phyloP scores from a whole-genome alignment of 92 coral and sea anemone species.

The Porites divaricata region DNA sequence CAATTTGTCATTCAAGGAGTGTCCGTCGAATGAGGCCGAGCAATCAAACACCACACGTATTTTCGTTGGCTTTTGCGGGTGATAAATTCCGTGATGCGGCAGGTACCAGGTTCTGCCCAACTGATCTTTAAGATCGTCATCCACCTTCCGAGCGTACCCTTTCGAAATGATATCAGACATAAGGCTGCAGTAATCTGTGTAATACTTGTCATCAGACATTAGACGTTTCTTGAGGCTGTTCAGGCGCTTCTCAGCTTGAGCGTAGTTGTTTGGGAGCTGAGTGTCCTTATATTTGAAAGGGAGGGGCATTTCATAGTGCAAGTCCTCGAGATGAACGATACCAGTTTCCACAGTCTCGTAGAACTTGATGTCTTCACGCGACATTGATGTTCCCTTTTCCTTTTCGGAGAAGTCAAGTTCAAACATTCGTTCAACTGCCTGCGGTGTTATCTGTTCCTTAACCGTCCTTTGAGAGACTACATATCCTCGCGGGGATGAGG shows the following conservation, averaged over 20 bases:
- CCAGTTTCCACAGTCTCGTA: slow-evolving; percentile 53
- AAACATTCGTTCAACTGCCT: slow-evolving; percentile 16
- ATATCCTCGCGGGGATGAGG: slow-evolving; percentile 30
- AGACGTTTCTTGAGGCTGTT: slow-evolving; percentile 53
- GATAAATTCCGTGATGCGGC: slow-evolving; percentile 26
- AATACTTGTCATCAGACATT: slow-evolving; percentile 34
- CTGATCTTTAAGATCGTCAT: background rate
- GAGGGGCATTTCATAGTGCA: slow-evolving; percentile 69
- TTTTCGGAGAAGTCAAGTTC: slow-evolving; percentile 50
- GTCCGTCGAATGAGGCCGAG: slow-evolving; percentile 42
- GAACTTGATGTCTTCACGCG: slow-evolving; percentile 47
- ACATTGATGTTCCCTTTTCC: slow-evolving; percentile 50
- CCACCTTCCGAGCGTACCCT: slow-evolving; percentile 50
- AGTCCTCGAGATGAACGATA: slow-evolving; percentile 48
- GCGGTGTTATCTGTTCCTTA: slow-evolving; percentile 44
- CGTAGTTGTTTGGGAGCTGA: slow-evolving; percentile 54
- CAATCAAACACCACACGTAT: slow-evolving; percentile 52
- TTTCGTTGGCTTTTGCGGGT: slow-evolving; percentile 44
- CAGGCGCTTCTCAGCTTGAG: slow-evolving; percentile 57
- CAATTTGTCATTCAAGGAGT: slow-evolving; percentile 47
- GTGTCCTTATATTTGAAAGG: slow-evolving; percentile 44
- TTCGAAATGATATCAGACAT: slow-evolving; percentile 52
- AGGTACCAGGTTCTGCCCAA: slow-evolving; percentile 45
- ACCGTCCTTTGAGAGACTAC: slow-evolving; percentile 28
- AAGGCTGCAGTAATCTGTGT: slow-evolving; percentile 48